Base-by-base conservation (phyloP, 1,140 invertebrate genomes). In the Bombus haemorrhoidalis region DNA sequence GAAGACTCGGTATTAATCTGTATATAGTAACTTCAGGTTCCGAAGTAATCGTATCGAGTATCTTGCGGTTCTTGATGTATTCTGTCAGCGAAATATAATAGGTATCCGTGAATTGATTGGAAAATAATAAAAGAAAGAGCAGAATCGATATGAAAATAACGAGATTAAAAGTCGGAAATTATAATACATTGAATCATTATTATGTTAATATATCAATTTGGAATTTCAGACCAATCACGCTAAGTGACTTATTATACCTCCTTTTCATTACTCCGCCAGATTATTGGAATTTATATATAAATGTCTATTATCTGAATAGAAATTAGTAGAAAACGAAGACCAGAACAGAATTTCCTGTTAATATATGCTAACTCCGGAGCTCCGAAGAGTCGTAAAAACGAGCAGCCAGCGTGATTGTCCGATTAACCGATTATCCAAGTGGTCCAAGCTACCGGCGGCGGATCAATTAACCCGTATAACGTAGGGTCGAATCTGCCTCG, bases 381-480 rank as follows among this genome's bases (percentile, higher is more conserved):
- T n/a, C 10, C 59, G 12, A 13, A 4, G 28, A 62, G 59, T 62
- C 59, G 59, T 62, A 62, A 62, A 62, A 62, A 5, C 12, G 59
- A 62, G 28, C 28, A 62, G 28, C 28, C 59, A n/a, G 59, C 59
- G 28, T n/a, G 59, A 62, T n/a, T 4, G 59, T 62, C 28, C 59
- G 59, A 62, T 62, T 62, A 62, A 62, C 59, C 59, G 59, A n/a
- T n/a, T 59, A n/a, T 62, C 3, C 59, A n/a, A 62, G 59, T 28
- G 59, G 28, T 2, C 9, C 41, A 32, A 18, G 39, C n/a, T 18
- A 73, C 28, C 62, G 15, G 22, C 43, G 18, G 79, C 47, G 34
- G 32, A 72, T 72, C 37, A 39, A 81, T 81, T 39, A 71, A 72
- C 47, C 79, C 13, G 22, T 37, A 47, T 57, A 39, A 66, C 53